Base-by-base conservation (phyloP, 2,888 invertebrate genomes). In the Escarpia spicata region DNA sequence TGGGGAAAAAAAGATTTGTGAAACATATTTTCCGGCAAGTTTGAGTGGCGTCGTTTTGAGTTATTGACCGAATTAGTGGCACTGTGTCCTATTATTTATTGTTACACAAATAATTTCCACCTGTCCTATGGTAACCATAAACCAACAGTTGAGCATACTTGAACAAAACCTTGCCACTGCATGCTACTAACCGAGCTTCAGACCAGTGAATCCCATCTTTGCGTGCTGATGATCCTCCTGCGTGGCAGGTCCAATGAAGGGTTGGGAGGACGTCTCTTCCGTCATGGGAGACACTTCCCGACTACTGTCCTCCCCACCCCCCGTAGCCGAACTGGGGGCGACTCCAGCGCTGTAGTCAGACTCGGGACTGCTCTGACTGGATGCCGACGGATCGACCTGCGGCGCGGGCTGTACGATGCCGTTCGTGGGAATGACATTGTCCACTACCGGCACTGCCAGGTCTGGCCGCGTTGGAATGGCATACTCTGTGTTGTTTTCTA, bases 181-280 rank as follows among this genome's bases (percentile, higher is more conserved):
- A 1, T n/a, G 19, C 3, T 75, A 75, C 94, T 91, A 93, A 95
- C 95, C 95, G 91, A 96, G 93, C 93, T 95, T 95, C 37, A 96
- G 93, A 9, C 95, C 94, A 92, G 95, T 94, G 93, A 96, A 96
- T 1, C 96, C 95, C 60, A 95, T 93, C 92, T 95, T 95, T 19
- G 94, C 92, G 10, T 93, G 92, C 75, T 91, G 92, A 19, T 93
- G 93, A 15, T 95, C 95, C 58, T 94, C 95, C 92, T 94, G 94
- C 37, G 93, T 91, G 45, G 93, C 93, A 9, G 95, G 95, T 8
- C 95, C 95, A 91, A 94, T 94, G 91, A 95, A 94, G 10, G 94
- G 94, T 60, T 94, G 94, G 1, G 93, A 92, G 45, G 93, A 93
- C 90, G 94, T 94, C 89, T 95, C 95, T 9, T 94, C 94, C 43